Base-by-base conservation (phyloP, 2,888 invertebrate genomes). In the Maniola hyperantus region DNA sequence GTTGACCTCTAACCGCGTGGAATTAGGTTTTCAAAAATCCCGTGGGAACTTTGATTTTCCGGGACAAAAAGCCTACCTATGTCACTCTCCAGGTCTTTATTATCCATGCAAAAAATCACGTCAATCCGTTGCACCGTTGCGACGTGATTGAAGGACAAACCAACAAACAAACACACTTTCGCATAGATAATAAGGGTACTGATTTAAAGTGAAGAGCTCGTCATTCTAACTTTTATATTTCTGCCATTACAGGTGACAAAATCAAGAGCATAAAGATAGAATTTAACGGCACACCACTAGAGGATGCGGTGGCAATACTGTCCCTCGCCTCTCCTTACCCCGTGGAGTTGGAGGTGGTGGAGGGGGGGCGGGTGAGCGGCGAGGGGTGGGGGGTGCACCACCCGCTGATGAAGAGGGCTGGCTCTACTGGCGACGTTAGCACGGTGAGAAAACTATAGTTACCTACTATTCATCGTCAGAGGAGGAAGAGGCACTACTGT, bases 251-350 rank as follows among this genome's bases (percentile, higher is more conserved):
- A 97, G 98, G 98, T 71, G 98, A 98, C 87, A 95, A 97, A 73
- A 97, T 98, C 74, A 94, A 96, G 74, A 96, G 96, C 74, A 95
- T 98, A 69, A 97, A 96, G 63, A 97, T 98, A 62, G 96, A 96
- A 79, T 97, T 98, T 83, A 95, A 96, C 64, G 97, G 97, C 71
- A 97, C 97, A 89, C 97, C 97, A 0, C 95, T 96, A 79, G 97
- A 98, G 82, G 98, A 98, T 79, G 98, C 98, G 0, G 92, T 98
- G 63, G 96, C 97, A 2, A 97, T 98, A 71, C 89, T 98, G 51
- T 97, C 97, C 71, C 97, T 98, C 73, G 98, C 98, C 6, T 97
- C 97, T 48, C 98, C 98, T 0, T 98, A 98, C 81, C 97, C 97
- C 68, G 96, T 97, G 15, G 95, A 96, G 72, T 89, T 98, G 69